Base-by-base conservation (phyloP, 2,888 invertebrate genomes). In the Linnaemya tessellans region DNA sequence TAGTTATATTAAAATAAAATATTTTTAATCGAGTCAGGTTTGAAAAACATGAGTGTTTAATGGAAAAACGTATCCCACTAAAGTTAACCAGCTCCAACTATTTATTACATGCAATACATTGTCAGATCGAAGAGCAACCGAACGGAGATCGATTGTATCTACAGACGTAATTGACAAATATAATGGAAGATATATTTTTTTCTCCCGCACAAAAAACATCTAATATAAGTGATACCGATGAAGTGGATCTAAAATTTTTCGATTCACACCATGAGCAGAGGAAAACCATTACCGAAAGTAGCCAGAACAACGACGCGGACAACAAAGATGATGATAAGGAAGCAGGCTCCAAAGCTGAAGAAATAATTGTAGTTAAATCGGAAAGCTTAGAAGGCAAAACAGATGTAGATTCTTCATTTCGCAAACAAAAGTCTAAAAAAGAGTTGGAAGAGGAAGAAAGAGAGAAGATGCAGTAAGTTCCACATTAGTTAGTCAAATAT, bases 401-500 rank as follows among this genome's bases (percentile, higher is more conserved):
- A 30, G 85, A 79, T 30, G 30, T 20, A 1, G 84, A 87, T 15
- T 18, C 84, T 74, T 2, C 86, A 80, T 80, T 95, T 89, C 95
- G 95, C 89, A 96, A 96, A 89, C 94, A 94, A 73, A 96, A 95
- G 92, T 95, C 95, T 89, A 96, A 96, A 93, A 96, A 95, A 85
- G 97, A 98, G 92, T 91, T 97, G 11, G 98, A 98, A 92, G 98
- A 98, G 91, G 98, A 98, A 90, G 98, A 98, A 91, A 93, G 98
- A 84, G 97, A 98, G 91, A 97, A 97, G 92, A 98, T 98, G 98
- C 98, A 98, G 98, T 98, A 93, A 93, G 96, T 94, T 22, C 22
- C 0, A 1, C 51, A 38, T 20, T 0, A 9, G 11, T 11, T 25
- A 68, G 73, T 81, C 56, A 43, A 15, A 7, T n/a, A 0, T 18